Conservation (phyloP, 2,888 invertebrate species). For the Drosophila rubida region DNA sequence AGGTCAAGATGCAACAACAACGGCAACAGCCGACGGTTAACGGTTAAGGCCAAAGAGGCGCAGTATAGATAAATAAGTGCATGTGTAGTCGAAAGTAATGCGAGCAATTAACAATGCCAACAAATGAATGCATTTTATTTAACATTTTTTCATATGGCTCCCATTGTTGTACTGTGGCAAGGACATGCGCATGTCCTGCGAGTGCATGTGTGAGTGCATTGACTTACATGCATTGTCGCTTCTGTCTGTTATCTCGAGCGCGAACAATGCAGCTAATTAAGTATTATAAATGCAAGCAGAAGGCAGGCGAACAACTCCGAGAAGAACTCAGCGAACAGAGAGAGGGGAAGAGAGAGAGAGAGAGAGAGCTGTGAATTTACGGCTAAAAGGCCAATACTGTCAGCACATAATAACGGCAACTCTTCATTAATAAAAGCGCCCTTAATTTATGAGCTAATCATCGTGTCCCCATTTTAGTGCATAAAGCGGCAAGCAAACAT, state of each 20-base stretch:
- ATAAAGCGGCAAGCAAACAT: conserved; percentile 1
- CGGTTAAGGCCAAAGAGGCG: conserved; percentile 8
- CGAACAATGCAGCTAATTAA: conserved; percentile 75
- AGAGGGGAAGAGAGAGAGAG: no score
- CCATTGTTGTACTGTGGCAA: conserved; percentile 21
- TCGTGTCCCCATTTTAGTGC: conserved; percentile 3
- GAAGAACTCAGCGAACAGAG: background rate
- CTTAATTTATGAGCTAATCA: conserved; percentile 31
- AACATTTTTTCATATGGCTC: conserved; percentile 1
- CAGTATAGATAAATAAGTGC: conserved; percentile 46
- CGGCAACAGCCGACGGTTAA: conserved; percentile 23
- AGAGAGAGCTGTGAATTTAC: conserved; percentile 1
- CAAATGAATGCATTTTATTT: conserved; percentile 53
- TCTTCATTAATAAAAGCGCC: conserved; percentile 12
- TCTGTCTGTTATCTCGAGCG: conserved; percentile 50
- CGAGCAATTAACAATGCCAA: conserved; percentile 55
- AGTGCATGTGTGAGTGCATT: conserved; percentile 25
- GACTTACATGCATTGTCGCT: conserved; percentile 57
- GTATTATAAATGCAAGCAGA: conserved; percentile 66
- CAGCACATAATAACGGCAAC: conserved; percentile 1
- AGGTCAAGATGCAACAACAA: conserved; percentile 35
- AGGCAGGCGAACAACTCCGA: conserved; percentile 22
- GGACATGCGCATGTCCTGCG: conserved; percentile 26
- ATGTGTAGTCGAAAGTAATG: conserved; percentile 37
- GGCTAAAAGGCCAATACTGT: conserved; percentile 16